Percentiles rank a stretch among this genome's conserved stretches.
Conservation (phyloP, 2,888 invertebrate species). For the Hyppa rectilinea region DNA sequence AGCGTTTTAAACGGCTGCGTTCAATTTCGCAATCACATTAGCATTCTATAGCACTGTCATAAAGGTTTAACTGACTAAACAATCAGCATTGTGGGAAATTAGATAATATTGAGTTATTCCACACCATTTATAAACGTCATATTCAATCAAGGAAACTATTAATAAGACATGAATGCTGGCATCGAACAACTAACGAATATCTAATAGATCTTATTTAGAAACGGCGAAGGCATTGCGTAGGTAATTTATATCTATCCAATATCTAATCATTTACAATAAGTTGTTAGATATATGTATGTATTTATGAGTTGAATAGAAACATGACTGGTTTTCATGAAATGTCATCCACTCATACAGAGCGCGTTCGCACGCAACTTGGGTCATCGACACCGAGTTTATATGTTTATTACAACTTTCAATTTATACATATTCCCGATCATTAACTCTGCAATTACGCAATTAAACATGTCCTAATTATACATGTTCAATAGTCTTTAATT, state of each 20-base stretch:
- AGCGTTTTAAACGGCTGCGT: conserved; percentile 23
- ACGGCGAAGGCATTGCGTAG: conserved; percentile 58
- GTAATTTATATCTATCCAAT: conserved; percentile 67
- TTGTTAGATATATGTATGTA: conserved; percentile 60
- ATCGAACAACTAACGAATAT: conserved; percentile 60
- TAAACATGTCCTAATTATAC: conserved; percentile 38
- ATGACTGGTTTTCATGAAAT: conserved; percentile 81
- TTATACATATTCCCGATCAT: conserved; percentile 52
- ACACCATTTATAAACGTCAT: conserved; percentile 73
- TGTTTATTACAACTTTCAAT: conserved; percentile 68
- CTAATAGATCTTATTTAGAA: conserved; percentile 65
- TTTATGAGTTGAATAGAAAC: conserved; percentile 72
- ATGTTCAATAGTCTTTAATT: conserved; percentile 7
- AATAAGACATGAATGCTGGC: conserved; percentile 67
- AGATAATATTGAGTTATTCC: conserved; percentile 65
- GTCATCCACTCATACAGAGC: conserved; percentile 76
- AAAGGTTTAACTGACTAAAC: conserved; percentile 53
- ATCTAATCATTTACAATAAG: conserved; percentile 66
- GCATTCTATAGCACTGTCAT: conserved; percentile 39
- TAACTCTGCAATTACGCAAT: conserved; percentile 52
- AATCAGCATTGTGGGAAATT: conserved; percentile 59
- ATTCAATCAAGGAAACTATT: conserved; percentile 73
- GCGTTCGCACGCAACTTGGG: conserved; percentile 77
- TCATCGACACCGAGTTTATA: conserved; percentile 64
- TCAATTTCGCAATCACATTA: conserved; percentile 51